phyloP scores from a whole-genome alignment of 2,113 vertebrate genomes.

The Pycnonotus jocosus region DNA sequence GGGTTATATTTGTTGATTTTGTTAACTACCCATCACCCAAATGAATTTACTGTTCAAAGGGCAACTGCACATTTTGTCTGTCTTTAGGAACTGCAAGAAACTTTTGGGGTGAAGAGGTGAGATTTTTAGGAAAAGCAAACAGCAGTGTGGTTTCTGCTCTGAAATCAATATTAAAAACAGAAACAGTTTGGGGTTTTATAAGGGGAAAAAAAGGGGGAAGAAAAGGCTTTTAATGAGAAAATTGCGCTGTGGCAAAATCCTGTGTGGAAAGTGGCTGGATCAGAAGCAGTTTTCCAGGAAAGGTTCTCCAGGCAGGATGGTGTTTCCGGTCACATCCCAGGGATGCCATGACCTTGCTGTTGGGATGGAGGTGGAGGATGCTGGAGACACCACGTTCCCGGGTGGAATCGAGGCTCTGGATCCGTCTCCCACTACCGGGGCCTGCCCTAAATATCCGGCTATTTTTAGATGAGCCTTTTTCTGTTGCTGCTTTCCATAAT shows the following conservation, averaged over 20 bases:
- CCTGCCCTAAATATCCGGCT: slow-evolving; percentile 48
- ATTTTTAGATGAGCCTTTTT: slow-evolving; percentile 28
- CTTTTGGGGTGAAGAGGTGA: not conserved
- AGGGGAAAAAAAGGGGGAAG: not conserved
- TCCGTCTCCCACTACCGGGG: not conserved
- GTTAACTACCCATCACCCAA: not conserved
- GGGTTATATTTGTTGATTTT: not conserved
- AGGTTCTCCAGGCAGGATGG: not conserved
- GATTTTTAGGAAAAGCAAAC: not conserved
- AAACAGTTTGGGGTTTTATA: not conserved
- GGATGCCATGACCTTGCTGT: not conserved
- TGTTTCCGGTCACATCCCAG: not conserved
- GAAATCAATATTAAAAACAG: not conserved
- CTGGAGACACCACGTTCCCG: not conserved
- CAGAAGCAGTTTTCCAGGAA: not conserved
- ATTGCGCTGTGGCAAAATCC: not conserved
- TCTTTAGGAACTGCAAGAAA: not conserved
- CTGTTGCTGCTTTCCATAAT: slow-evolving; percentile 38
- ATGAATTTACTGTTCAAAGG: not conserved
- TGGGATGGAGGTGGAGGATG: not conserved
- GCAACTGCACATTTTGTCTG: not conserved
- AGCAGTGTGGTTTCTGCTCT: not conserved
- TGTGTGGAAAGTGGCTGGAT: not conserved
- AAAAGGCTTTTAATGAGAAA: not conserved
- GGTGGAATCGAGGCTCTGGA: not conserved